Conservation (phyloP, 2,888 invertebrate species). For the Hirtodrosophila confusa region DNA sequence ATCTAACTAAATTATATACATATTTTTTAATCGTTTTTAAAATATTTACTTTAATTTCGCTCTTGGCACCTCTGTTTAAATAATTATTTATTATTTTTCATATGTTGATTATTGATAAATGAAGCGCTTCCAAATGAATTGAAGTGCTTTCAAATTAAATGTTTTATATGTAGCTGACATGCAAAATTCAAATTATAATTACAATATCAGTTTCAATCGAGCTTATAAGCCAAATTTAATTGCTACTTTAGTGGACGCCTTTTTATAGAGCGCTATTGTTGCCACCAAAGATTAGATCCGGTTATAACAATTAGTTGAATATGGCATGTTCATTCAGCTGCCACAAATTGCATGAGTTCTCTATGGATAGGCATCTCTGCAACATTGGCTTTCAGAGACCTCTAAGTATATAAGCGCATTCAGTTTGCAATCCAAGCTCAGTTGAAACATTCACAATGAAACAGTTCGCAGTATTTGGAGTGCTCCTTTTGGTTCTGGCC, state of each 20-base stretch:
- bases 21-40: too few relatives aligned
- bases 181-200: conserved; percentile 39
- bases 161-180: conserved; percentile 20
- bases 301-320: not conserved
- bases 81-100: conserved; percentile 20
- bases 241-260: conserved; percentile 16
- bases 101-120: too few relatives aligned
- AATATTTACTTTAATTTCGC: too few relatives aligned
- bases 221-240: conserved; percentile 20
- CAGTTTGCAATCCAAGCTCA: conserved; percentile 11
- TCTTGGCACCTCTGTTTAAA: not conserved
- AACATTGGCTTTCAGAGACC: not conserved
- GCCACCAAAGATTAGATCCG: conserved; percentile 7
- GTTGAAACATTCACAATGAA: conserved; percentile 58
- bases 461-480: conserved; percentile 59
- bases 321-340: too few relatives aligned
- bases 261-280: conserved; percentile 14
- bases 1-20: too few relatives aligned
- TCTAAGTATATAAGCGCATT: conserved; percentile 49
- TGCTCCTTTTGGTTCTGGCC: conserved; percentile 54
- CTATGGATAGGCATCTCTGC: too few relatives aligned
- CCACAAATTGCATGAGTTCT: too few relatives aligned
- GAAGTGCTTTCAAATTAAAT: conserved; percentile 1
- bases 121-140: too few relatives aligned
- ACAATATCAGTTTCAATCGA: conserved; percentile 8